Percentiles rank a stretch among this genome's conserved stretches.
These are phyloP conservation scores for Seladonia tumulorum DNA, from an alignment of 2,888 invertebrate genomes.

Conservation along the genomic window DNA sequence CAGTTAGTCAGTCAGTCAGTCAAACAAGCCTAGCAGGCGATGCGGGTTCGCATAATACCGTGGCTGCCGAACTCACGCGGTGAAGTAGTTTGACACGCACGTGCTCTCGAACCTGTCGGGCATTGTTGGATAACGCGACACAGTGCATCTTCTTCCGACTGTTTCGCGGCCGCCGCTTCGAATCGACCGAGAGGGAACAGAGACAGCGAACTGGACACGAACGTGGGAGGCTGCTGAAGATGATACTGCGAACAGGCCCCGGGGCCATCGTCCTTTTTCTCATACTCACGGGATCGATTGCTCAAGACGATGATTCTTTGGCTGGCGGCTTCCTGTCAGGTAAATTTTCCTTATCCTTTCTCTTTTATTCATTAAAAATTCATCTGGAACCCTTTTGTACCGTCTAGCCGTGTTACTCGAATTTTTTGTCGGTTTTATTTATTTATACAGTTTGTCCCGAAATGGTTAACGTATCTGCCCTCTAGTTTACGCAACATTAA, in stretches of 20 bases:
- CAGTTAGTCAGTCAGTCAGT: constrained; percentile 71
- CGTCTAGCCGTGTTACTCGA: background rate
- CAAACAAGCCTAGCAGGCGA: constrained; percentile 79
- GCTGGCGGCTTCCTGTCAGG: constrained; percentile 94
- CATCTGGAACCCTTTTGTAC: background rate
- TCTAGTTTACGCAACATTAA: too few relatives aligned
- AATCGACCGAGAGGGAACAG: constrained; percentile 29
- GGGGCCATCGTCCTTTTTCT: constrained; percentile 73
- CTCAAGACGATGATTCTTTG: constrained; percentile 89
- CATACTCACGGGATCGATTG: constrained; percentile 67
- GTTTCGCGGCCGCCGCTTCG: constrained; percentile 39
- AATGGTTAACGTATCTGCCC: background rate
- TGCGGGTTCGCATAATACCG: constrained; percentile 79
- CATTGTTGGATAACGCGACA: constrained; percentile 39
- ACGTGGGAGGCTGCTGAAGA: constrained; percentile 58
- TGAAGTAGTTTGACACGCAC: constrained; percentile 69
- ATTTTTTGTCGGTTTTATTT: background rate
- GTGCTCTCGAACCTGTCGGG: constrained; percentile 54
- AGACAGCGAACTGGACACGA: constrained; percentile 30
- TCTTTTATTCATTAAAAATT: too few relatives aligned
- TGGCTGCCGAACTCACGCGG: constrained; percentile 76
- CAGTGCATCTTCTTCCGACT: constrained; percentile 46
- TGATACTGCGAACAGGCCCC: constrained; percentile 66
- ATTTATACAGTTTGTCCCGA: background rate
- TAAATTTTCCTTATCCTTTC: constrained; percentile 82